phyloP scores from a whole-genome alignment of 1,140 invertebrate genomes.

The Leptopilina boulardi region DNA sequence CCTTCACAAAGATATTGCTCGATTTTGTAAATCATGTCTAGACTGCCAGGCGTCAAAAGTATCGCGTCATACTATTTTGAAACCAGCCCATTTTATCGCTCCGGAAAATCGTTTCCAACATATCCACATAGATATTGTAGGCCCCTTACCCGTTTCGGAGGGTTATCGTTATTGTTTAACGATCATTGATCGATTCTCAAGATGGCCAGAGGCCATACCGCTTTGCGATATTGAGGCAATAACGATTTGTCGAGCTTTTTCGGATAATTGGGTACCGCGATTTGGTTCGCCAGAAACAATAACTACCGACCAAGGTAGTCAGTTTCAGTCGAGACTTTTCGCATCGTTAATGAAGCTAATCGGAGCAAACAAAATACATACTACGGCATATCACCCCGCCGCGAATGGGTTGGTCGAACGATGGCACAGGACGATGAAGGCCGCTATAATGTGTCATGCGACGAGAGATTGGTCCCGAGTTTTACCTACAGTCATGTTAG shows the following conservation, averaged over 20 bases:
- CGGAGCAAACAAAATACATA: not conserved
- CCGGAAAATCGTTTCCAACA: no score
- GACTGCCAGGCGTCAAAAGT: no score
- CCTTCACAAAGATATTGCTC: no score
- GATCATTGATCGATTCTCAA: no score
- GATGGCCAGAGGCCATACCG: slow-evolving; percentile 71
- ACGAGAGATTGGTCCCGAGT: slow-evolving; percentile 35
- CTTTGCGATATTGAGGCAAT: slow-evolving; percentile 62
- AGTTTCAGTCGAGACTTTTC: slow-evolving; percentile 63
- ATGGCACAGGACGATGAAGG: slow-evolving; percentile 60
- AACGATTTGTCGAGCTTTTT: slow-evolving; percentile 61
- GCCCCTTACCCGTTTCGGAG: not conserved
- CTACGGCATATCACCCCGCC: slow-evolving; percentile 12
- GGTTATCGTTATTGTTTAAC: slow-evolving; percentile 65
- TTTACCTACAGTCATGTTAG: slow-evolving; percentile 46
- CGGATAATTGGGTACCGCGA: slow-evolving; percentile 45
- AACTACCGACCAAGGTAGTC: slow-evolving; percentile 61
- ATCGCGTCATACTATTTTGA: no score
- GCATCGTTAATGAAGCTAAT: not conserved
- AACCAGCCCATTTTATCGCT: no score
- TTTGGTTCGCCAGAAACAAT: slow-evolving; percentile 60
- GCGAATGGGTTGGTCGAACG: slow-evolving; percentile 64
- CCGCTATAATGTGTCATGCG: slow-evolving; percentile 43
- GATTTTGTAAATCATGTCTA: no score
- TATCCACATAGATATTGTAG: no score